Percentiles rank a stretch among this genome's conserved stretches.
These are phyloP conservation scores for Discoglossus pictus DNA, from an alignment of 2,797 vertebrate species.

Conservation along the genomic window DNA sequence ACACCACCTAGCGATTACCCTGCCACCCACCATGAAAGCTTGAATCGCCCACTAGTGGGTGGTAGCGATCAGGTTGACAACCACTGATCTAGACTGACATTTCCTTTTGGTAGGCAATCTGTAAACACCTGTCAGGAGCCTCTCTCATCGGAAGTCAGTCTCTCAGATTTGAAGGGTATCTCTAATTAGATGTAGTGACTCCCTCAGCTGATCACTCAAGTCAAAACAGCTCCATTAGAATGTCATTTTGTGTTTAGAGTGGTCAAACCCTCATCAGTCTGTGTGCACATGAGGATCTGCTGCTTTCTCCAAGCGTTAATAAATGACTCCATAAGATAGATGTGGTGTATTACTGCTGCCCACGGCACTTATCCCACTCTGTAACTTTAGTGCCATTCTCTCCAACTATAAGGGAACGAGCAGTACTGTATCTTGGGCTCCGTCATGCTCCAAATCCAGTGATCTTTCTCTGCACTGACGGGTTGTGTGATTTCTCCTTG, in stretches of 20 bases:
- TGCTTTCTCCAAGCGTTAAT: slow-evolving; percentile 14
- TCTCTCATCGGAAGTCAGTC: too few species aligned
- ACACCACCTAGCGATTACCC: too few species aligned
- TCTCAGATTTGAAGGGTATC: too few species aligned
- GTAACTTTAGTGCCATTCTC: slow-evolving; percentile 14
- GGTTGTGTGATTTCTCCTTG: slow-evolving; percentile 42
- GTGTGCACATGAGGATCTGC: slow-evolving; percentile 6
- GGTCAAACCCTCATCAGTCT: not conserved
- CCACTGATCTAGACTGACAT: too few species aligned
- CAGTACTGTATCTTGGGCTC: slow-evolving; percentile 21
- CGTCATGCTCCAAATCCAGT: slow-evolving; percentile 29
- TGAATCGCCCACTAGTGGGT: too few species aligned
- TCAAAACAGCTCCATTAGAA: slow-evolving; percentile 9
- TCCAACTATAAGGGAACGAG: slow-evolving; percentile 6
- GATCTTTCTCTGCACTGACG: slow-evolving; percentile 31
- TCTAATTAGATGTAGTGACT: too few species aligned
- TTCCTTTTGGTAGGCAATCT: too few species aligned
- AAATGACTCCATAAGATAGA: slow-evolving; percentile 28
- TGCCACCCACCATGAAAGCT: too few species aligned
- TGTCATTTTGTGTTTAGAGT: slow-evolving; percentile 6
- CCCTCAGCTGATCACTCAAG: slow-evolving; percentile 1
- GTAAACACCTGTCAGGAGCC: too few species aligned
- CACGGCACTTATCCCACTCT: slow-evolving; percentile 12
- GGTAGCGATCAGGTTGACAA: too few species aligned
- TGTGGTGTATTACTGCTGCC: slow-evolving; percentile 26